These are phyloP conservation scores for Rhinoraja longicauda DNA, from an alignment of 2,797 vertebrate genomes.

Conservation along the genomic window DNA sequence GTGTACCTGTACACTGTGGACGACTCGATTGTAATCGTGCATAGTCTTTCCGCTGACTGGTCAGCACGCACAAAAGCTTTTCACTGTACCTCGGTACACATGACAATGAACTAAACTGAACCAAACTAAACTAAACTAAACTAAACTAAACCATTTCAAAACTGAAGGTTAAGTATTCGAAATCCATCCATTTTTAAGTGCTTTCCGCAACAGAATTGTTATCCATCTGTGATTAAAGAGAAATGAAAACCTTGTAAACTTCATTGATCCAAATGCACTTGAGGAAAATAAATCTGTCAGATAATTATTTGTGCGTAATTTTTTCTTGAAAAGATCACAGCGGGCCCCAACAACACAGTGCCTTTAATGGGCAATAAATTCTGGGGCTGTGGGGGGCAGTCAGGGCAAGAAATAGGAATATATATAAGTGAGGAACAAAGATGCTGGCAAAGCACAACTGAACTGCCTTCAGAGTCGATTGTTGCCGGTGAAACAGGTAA, in stretches of 20 bases:
- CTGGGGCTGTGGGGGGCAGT: neutral
- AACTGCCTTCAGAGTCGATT: neutral
- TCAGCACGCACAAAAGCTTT: too few relatives aligned
- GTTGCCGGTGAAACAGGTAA: neutral
- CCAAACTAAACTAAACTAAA: too few relatives aligned
- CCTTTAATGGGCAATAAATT: slow-evolving; percentile 23
- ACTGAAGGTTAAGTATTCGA: neutral
- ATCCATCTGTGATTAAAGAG: slow-evolving; percentile 10
- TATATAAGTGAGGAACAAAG: slow-evolving; percentile 14
- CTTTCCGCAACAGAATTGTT: slow-evolving; percentile 15
- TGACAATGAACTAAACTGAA: too few relatives aligned
- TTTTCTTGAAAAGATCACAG: neutral
- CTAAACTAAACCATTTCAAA: neutral
- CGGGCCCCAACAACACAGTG: neutral
- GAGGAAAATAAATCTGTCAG: slow-evolving; percentile 30
- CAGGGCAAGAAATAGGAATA: neutral
- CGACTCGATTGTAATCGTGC: too few relatives aligned
- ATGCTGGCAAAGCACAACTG: neutral
- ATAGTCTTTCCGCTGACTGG: too few relatives aligned
- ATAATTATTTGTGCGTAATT: slow-evolving; percentile 24
- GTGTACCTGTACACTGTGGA: too few relatives aligned
- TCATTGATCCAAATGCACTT: slow-evolving; percentile 28
- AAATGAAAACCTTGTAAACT: slow-evolving; percentile 6
- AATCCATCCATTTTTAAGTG: neutral
- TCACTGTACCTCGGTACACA: too few relatives aligned